Conservation (phyloP, 2,113 vertebrate species). For the Lonchura striata region DNA sequence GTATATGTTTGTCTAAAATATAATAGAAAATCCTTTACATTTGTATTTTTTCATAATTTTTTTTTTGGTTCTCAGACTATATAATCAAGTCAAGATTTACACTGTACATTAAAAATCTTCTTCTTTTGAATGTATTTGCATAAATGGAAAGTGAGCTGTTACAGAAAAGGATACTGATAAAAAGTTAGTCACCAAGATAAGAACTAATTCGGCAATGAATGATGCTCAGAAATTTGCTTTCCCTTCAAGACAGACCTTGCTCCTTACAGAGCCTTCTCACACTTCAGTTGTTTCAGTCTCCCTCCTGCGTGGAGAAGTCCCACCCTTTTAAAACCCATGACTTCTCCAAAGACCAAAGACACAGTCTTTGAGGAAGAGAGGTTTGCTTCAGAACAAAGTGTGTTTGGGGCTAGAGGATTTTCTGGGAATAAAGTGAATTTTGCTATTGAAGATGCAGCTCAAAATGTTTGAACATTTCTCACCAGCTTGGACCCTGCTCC, state of each 20-base stretch:
- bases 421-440: conserved; percentile 7
- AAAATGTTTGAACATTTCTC: not conserved
- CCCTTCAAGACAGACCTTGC: conserved; percentile 40
- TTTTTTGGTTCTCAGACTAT: conserved; percentile 70
- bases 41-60: conserved; percentile 56
- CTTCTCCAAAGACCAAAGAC: conserved; percentile 33
- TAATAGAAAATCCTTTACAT: conserved; percentile 75
- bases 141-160: conserved; percentile 56
- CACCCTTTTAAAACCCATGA: conserved; percentile 16
- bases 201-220: conserved; percentile 56
- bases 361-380: conserved; percentile 3
- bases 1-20: conserved; percentile 76
- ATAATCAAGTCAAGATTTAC: conserved; percentile 67
- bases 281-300: conserved; percentile 33
- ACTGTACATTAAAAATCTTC: conserved; percentile 62
- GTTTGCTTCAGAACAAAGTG: conserved; percentile 40
- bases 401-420: not conserved
- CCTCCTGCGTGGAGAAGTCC: not conserved
- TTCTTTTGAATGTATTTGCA: conserved; percentile 59
- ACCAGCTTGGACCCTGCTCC: not conserved
- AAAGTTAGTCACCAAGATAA: conserved; percentile 53
- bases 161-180: conserved; percentile 64
- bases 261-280: not conserved
- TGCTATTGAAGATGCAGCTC: conserved; percentile 16
- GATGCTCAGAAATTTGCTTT: conserved; percentile 48